Evolutionary conservation across 2,113 vertebrate genomes (phyloP).

Genomic region (Montifringilla adamsi): DNA sequence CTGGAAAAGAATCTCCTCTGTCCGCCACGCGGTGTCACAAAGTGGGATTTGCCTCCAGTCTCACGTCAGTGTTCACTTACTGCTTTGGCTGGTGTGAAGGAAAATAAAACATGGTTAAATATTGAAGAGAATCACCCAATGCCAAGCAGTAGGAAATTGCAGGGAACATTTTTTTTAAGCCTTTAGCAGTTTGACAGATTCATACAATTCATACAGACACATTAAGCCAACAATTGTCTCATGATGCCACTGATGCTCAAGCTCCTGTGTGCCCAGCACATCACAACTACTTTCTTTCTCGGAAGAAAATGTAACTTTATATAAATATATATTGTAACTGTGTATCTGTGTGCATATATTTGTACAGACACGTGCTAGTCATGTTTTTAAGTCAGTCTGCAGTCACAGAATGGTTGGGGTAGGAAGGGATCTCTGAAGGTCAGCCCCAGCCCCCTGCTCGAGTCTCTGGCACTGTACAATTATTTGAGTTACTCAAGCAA

Average conservation of each 20-base stretch:
- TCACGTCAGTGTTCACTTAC: conserved; percentile 81
- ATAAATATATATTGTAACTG: not conserved
- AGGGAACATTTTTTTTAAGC: not conserved
- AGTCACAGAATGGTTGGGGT: not conserved
- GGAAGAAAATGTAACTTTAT: not conserved
- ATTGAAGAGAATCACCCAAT: not conserved
- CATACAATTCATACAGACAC: not conserved
- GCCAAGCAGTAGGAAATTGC: not conserved
- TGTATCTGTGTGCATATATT: not conserved
- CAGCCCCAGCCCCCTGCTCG: not conserved
- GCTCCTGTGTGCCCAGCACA: not conserved
- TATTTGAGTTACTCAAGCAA: not conserved
- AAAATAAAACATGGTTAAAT: conserved; percentile 63
- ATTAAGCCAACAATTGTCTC: not conserved
- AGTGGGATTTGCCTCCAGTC: not conserved
- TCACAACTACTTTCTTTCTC: not conserved
- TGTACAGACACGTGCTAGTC: not conserved
- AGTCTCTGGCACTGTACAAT: not conserved
- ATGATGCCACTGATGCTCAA: not conserved
- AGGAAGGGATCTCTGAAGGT: not conserved
- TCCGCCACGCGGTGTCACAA: not conserved
- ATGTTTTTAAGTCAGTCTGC: not conserved
- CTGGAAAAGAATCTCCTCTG: conserved; percentile 12
- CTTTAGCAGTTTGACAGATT: not conserved
- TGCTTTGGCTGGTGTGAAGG: conserved; percentile 84